Percentiles rank a stretch among this genome's conserved stretches.
These are phyloP conservation scores for Gymnothorax reevesii DNA, from an alignment of 2,797 vertebrate species.

Conservation along the genomic window DNA sequence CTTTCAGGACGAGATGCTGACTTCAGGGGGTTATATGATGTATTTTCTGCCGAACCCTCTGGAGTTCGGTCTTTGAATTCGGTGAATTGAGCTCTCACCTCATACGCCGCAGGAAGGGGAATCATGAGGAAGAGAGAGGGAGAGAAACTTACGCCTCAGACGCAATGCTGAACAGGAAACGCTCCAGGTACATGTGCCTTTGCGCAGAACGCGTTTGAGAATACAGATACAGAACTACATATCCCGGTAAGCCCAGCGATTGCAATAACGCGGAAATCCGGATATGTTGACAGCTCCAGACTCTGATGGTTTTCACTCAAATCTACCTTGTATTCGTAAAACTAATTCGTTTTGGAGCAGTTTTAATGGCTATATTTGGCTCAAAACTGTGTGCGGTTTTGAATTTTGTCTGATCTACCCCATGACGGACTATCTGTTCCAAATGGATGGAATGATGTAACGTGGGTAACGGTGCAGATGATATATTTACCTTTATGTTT, in stretches of 20 bases:
- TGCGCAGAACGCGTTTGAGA: constrained; percentile 56
- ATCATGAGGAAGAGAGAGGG: constrained; percentile 61
- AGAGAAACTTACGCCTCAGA: constrained; percentile 49
- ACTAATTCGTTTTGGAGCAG: background rate
- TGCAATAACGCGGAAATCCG: constrained; percentile 64
- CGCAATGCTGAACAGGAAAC: constrained; percentile 14
- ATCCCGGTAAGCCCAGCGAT: constrained; percentile 55
- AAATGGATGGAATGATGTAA: background rate
- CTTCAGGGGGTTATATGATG: constrained; percentile 37
- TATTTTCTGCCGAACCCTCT: constrained; percentile 43
- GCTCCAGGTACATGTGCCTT: background rate
- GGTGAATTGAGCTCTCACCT: constrained; percentile 63
- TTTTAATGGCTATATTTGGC: background rate
- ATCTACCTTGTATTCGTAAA: background rate
- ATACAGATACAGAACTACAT: constrained; percentile 55
- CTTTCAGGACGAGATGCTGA: constrained; percentile 39
- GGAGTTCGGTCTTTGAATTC: constrained; percentile 43
- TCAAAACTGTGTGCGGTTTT: background rate
- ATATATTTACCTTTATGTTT: background rate
- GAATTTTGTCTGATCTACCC: background rate
- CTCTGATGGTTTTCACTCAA: background rate
- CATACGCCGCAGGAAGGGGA: constrained; percentile 67
- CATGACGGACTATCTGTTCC: background rate
- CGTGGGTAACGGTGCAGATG: background rate
- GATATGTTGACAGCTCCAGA: constrained; percentile 29